phyloP scores from a whole-genome alignment of 2,888 invertebrate species.

The Blastobasis lacticolella region DNA sequence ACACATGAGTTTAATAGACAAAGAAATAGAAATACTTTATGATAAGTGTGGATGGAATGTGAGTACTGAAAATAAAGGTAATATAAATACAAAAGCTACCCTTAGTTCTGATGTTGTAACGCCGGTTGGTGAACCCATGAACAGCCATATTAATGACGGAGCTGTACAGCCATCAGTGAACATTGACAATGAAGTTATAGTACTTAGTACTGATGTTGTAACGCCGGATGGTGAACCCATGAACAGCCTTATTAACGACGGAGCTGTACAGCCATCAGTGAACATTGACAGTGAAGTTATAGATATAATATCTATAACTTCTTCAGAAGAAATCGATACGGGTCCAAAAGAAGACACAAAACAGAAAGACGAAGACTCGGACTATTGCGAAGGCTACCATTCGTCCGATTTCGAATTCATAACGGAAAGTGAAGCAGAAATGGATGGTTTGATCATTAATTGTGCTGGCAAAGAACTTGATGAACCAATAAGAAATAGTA shows the following conservation, averaged over 20 bases:
- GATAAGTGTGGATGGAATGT: too few species aligned
- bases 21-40: too few species aligned
- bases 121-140: too few species aligned
- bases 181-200: constrained; percentile 1
- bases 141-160: background rate
- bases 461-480: background rate
- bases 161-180: background rate
- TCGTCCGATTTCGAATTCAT: constrained; percentile 62
- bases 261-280: background rate
- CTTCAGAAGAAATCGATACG: background rate
- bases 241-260: background rate
- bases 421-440: constrained; percentile 41
- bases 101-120: too few species aligned
- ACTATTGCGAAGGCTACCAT: constrained; percentile 31
- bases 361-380: constrained; percentile 12
- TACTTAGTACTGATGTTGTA: too few species aligned
- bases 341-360: background rate
- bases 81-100: too few species aligned
- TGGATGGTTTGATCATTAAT: constrained; percentile 23
- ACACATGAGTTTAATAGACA: too few species aligned
- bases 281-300: constrained; percentile 1
- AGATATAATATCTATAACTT: constrained; percentile 2
- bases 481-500: background rate
- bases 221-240: too few species aligned
- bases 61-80: too few species aligned